Percentiles rank a stretch among this genome's conserved stretches.
phyloP scores from a whole-genome alignment of 2,113 vertebrate species.

The Porphyrio hochstetteri region DNA sequence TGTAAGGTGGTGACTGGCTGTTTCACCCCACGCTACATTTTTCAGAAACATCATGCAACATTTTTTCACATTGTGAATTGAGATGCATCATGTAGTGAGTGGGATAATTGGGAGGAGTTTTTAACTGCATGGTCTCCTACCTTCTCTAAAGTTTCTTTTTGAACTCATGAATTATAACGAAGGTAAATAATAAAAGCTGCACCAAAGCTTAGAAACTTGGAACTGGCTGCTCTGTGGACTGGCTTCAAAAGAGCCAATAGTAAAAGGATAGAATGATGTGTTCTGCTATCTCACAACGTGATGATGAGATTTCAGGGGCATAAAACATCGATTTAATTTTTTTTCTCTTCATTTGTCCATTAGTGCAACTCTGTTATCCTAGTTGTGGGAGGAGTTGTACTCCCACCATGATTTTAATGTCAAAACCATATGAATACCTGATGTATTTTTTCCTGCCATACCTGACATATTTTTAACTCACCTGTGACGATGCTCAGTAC shows the following conservation, averaged over 20 bases:
- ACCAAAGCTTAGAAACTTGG: not conserved
- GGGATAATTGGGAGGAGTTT: not conserved
- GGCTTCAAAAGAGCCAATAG: not conserved
- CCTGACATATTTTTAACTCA: not conserved
- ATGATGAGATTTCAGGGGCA: not conserved
- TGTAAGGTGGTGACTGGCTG: not conserved
- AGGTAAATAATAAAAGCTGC: not conserved
- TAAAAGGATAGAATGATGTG: not conserved
- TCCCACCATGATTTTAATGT: not conserved
- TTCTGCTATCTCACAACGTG: not conserved
- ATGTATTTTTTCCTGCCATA: rapidly evolving
- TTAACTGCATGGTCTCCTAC: not conserved
- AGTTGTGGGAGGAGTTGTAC: not conserved
- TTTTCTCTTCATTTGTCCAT: not conserved
- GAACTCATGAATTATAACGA: not conserved
- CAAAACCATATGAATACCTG: not conserved
- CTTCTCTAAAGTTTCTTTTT: not conserved
- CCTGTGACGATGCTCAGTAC: not conserved
- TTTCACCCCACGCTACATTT: not conserved
- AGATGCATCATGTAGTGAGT: not conserved
- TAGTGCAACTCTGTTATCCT: not conserved
- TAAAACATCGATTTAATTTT: not conserved
- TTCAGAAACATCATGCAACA: not conserved
- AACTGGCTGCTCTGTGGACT: not conserved
- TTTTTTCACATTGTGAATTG: not conserved